These are phyloP conservation scores for Indri indri DNA, from an alignment of 2,113 vertebrate genomes.

Conservation along the genomic window DNA sequence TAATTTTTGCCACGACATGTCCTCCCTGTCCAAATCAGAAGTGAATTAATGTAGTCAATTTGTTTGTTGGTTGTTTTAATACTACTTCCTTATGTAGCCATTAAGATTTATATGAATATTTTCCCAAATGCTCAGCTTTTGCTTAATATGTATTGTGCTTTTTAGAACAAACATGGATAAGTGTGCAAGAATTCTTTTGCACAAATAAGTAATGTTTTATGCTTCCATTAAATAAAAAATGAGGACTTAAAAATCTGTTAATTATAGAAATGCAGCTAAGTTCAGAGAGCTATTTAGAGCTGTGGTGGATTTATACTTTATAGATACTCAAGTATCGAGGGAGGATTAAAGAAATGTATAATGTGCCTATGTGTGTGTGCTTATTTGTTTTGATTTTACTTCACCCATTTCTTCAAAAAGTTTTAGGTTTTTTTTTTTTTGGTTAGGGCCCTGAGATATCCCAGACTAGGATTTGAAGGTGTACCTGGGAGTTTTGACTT, in stretches of 20 bases:
- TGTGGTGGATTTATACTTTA: not conserved
- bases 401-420: not conserved
- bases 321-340: not conserved
- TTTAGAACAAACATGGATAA: conserved; percentile 62
- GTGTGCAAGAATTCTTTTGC: conserved; percentile 40
- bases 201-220: conserved; percentile 44
- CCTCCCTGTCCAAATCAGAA: conserved; percentile 48
- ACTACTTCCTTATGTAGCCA: conserved; percentile 49
- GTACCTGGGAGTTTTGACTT: not conserved
- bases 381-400: conserved; percentile 43
- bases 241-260: conserved; percentile 41
- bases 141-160: conserved; percentile 49
- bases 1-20: conserved; percentile 18
- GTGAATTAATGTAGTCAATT: conserved; percentile 50
- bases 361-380: conserved; percentile 3
- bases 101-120: conserved; percentile 57
- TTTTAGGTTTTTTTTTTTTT: not conserved
- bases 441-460: not conserved
- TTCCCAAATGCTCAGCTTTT: conserved; percentile 23
- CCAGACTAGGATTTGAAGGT: not conserved
- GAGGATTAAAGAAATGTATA: conserved; percentile 59
- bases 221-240: conserved; percentile 58
- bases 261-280: conserved; percentile 30
- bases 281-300: not conserved
- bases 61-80: conserved; percentile 58